These are phyloP conservation scores for Styela clava DNA, from an alignment of 23 tunicate species.

Conservation along the genomic window DNA sequence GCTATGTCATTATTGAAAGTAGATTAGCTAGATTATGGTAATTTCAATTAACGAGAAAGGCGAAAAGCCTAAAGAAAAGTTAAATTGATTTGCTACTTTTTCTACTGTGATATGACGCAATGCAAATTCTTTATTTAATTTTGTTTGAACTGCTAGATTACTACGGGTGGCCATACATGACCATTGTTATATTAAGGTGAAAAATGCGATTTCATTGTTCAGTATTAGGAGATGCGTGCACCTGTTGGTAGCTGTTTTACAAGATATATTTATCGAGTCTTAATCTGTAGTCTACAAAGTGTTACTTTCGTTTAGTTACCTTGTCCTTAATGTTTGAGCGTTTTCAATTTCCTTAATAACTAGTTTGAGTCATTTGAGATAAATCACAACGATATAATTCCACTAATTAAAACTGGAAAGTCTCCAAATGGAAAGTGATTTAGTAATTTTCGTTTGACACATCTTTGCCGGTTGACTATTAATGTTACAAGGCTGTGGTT, in stretches of 20 bases:
- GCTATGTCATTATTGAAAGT: background rate
- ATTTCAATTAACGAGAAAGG: background rate
- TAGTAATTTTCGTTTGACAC: background rate
- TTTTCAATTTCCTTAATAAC: background rate
- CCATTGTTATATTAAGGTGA: too few relatives aligned
- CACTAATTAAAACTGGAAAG: background rate
- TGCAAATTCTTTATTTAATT: too few relatives aligned
- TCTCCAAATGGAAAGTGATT: background rate
- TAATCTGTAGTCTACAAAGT: background rate
- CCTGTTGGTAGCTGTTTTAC: background rate
- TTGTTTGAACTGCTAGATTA: too few relatives aligned
- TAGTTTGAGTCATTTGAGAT: background rate
- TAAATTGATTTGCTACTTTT: too few relatives aligned
- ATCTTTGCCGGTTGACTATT: background rate
- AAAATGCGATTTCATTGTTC: too few relatives aligned
- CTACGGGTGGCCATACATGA: too few relatives aligned
- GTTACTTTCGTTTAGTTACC: background rate
- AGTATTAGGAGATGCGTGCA: too few relatives aligned
- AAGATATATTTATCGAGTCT: background rate
- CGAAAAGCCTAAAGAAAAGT: too few relatives aligned
- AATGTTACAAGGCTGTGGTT: background rate
- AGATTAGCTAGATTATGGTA: background rate
- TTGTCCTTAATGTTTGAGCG: background rate
- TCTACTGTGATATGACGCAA: too few relatives aligned
- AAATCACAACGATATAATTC: background rate